A percentile compares a stretch with the other conserved stretches of the same genome.
Conservation (phyloP, 2,113 vertebrate species). For the Cichladusa arquata region DNA sequence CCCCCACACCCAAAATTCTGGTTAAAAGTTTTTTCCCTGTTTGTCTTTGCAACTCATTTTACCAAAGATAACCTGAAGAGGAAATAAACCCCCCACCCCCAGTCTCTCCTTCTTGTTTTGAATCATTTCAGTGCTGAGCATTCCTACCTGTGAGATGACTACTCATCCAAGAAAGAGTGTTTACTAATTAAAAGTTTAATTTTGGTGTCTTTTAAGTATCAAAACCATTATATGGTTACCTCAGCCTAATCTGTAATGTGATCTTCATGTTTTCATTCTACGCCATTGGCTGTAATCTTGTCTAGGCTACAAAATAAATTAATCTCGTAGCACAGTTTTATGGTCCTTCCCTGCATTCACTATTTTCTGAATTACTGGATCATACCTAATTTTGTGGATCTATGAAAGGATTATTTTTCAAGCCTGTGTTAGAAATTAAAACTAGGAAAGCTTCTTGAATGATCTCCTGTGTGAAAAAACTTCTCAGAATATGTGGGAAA, state of each 20-base stretch:
- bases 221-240: background rate
- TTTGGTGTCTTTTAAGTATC: background rate
- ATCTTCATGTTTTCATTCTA: background rate
- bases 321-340: background rate
- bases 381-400: background rate
- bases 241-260: background rate
- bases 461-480: background rate
- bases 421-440: background rate
- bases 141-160: background rate
- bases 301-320: background rate
- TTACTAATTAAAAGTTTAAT: background rate
- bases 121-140: background rate
- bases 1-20: background rate
- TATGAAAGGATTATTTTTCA: background rate
- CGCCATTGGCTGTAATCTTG: background rate
- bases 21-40: background rate
- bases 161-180: background rate
- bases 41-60: background rate
- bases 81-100: accelerated
- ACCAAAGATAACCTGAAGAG: background rate
- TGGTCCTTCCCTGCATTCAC: background rate
- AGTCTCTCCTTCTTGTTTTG: background rate
- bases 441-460: background rate
- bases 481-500: background rate
- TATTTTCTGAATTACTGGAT: background rate